Conservation (phyloP, 2,113 vertebrate species). For the Lichenostomus cassidix region DNA sequence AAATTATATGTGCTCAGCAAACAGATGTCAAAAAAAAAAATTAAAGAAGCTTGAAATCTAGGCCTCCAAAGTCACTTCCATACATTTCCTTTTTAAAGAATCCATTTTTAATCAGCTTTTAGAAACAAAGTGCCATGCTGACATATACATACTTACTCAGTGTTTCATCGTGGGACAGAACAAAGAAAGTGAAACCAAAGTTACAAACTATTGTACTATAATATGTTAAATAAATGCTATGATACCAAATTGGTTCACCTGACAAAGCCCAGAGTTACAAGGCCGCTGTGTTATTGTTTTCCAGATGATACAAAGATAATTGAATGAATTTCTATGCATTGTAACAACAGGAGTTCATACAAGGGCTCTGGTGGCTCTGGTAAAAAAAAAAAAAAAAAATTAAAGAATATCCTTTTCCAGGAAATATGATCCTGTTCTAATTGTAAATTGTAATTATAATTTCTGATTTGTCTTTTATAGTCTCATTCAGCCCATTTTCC, state of each 20-base stretch:
- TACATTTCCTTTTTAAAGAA: slow-evolving; percentile 37
- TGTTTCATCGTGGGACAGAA: slow-evolving; percentile 27
- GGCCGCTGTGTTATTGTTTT: background rate
- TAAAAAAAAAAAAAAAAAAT: background rate
- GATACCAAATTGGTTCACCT: background rate
- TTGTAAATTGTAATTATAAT: background rate
- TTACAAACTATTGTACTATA: background rate
- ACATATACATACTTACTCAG: background rate
- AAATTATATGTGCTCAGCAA: slow-evolving; percentile 29
- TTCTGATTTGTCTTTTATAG: background rate
- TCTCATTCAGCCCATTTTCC: background rate
- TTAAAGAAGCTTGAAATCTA: slow-evolving; percentile 37
- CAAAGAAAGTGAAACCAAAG: slow-evolving; percentile 21
- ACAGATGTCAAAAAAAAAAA: slow-evolving; percentile 42
- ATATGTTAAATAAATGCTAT: background rate
- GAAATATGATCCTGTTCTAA: background rate
- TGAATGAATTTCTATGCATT: background rate
- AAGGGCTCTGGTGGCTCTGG: background rate
- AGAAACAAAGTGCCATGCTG: slow-evolving; percentile 13
- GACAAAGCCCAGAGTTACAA: background rate
- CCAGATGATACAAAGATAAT: background rate
- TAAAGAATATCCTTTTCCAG: background rate
- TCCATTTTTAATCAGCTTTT: slow-evolving; percentile 63
- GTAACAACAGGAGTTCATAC: background rate
- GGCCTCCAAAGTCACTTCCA: slow-evolving; percentile 18